phyloP scores from a whole-genome alignment of 1,140 invertebrate species.

The Ceratosolen solmsi region DNA sequence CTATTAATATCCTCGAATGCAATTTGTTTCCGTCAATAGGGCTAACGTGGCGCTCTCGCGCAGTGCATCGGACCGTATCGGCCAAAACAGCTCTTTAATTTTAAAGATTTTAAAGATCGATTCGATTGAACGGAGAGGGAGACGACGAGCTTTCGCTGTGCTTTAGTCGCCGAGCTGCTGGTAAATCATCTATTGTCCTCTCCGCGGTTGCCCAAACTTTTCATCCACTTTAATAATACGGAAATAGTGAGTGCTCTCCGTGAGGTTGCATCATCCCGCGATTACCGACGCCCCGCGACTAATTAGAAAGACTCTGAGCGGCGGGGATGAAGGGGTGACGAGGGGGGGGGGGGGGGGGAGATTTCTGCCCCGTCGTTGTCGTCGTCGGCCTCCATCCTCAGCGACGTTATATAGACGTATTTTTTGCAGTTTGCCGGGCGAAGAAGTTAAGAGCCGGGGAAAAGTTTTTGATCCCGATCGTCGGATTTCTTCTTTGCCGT shows the following conservation, averaged over 20 bases:
- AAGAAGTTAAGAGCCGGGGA: constrained; percentile 10
- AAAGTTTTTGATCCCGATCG: constrained; percentile 43
- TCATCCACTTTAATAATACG: neutral
- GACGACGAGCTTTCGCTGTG: no score
- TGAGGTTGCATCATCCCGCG: neutral
- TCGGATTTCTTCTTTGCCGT: constrained; percentile 1
- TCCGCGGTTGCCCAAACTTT: neutral
- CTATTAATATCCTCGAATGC: no score
- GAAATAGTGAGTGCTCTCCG: neutral
- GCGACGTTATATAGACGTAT: neutral
- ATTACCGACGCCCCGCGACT: constrained; percentile 26
- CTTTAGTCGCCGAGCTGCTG: neutral
- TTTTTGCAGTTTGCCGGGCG: neutral
- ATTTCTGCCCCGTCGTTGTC: no score
- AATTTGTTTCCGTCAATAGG: no score
- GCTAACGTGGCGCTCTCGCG: no score
- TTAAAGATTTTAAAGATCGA: no score
- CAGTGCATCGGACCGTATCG: no score
- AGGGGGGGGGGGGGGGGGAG: no score
- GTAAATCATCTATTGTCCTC: neutral
- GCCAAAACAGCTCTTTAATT: no score
- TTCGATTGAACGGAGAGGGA: neutral
- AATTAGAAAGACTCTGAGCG: constrained; percentile 13
- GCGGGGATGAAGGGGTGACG: no score
- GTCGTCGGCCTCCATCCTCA: no score